phyloP scores from a whole-genome alignment of 2,888 invertebrate genomes.

The Meandrusa payeni region DNA sequence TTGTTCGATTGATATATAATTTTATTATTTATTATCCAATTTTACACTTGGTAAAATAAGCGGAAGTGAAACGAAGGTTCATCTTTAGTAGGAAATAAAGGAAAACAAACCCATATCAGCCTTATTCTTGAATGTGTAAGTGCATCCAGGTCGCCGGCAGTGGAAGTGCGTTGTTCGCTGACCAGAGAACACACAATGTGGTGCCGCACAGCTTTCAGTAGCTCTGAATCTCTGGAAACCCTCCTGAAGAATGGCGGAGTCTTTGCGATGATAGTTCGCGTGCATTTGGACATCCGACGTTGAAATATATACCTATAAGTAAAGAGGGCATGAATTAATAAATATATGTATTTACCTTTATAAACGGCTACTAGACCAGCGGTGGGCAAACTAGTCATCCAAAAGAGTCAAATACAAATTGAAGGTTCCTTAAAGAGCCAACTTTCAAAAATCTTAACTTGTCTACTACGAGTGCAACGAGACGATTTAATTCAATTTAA shows the following conservation, averaged over 20 bases:
- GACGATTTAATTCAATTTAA: no score
- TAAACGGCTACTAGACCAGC: no score
- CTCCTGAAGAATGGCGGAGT: conserved; percentile 98
- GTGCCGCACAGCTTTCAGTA: conserved; percentile 96
- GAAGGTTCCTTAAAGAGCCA: no score
- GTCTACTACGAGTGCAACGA: no score
- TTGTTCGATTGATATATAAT: no score
- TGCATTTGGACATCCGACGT: conserved; percentile 99
- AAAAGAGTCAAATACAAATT: no score
- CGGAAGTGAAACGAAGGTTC: no score
- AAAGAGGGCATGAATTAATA: conserved; percentile 7
- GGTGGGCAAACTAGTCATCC: no score
- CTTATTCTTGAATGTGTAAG: conserved; percentile 98
- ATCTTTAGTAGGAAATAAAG: no score
- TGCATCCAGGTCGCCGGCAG: conserved; percentile 94
- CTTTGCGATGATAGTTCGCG: conserved; percentile 98
- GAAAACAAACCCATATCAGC: conserved; percentile 98
- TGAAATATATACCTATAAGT: conserved; percentile 91
- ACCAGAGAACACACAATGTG: conserved; percentile 94
- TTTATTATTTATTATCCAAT: no score
- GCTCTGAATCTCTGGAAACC: conserved; percentile 98
- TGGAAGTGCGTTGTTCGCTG: conserved; percentile 99
- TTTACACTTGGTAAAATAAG: no score
- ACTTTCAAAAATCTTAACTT: no score
- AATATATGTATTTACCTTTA: conserved; percentile 16